Evolutionary conservation across 1,140 invertebrate genomes (phyloP).

Genomic region (Zophobas atratus): DNA sequence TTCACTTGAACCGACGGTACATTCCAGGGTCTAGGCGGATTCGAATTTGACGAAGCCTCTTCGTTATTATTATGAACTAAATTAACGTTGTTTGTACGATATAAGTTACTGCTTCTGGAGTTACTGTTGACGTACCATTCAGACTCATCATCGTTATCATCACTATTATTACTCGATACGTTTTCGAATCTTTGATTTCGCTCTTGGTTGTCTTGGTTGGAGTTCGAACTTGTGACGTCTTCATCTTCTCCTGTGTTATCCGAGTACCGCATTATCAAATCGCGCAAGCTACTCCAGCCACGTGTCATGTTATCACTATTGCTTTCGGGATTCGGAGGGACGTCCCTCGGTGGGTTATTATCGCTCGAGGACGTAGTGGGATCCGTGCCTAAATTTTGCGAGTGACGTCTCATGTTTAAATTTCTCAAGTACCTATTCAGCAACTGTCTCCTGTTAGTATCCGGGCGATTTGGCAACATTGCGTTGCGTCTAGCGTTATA

Average conservation of each 20-base stretch:
- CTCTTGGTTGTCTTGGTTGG: conserved; percentile 13
- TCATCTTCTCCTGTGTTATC: conserved; percentile 45
- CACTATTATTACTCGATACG: conserved; percentile 15
- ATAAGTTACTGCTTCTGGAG: conserved; percentile 44
- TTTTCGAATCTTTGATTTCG: conserved; percentile 10
- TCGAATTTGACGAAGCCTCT: conserved; percentile 30
- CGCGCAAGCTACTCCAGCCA: conserved; percentile 43
- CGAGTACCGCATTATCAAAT: conserved; percentile 51
- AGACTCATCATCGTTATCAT: conserved; percentile 53
- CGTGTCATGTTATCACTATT: conserved; percentile 21
- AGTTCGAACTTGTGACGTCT: conserved; percentile 13
- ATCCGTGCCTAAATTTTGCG: background rate
- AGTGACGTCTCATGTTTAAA: conserved; percentile 18
- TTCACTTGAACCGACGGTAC: conserved; percentile 75
- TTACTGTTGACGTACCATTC: conserved; percentile 53
- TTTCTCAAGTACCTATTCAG: conserved; percentile 53
- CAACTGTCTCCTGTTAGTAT: conserved; percentile 59
- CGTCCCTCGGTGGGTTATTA: conserved; percentile 26
- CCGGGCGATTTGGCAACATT: conserved; percentile 58
- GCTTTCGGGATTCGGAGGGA: conserved; percentile 16
- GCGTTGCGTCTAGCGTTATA: conserved; percentile 62
- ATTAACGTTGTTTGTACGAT: conserved; percentile 58
- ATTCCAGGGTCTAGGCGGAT: conserved; percentile 60
- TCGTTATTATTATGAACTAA: conserved; percentile 42
- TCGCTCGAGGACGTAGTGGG: conserved; percentile 15